Evolutionary conservation across 2,888 invertebrate genomes (phyloP).

Genomic region (Rhagonycha lutea): DNA sequence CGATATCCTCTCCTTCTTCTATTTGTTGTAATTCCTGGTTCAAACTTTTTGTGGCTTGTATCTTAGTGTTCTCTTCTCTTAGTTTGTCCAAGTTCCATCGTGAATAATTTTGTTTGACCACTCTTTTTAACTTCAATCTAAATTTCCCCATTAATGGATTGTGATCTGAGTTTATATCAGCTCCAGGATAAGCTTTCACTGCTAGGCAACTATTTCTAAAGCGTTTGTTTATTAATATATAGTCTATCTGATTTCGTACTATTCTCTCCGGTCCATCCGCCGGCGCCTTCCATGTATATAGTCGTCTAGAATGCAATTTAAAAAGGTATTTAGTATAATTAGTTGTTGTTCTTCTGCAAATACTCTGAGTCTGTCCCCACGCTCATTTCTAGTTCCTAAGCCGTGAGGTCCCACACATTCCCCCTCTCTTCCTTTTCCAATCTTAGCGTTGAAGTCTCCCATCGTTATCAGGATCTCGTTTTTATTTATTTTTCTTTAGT

Average conservation of each 20-base stretch:
- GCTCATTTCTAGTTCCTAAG: not conserved
- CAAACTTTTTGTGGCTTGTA: slow-evolving; percentile 8
- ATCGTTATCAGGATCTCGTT: no score
- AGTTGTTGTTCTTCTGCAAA: not conserved
- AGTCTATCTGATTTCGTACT: no score
- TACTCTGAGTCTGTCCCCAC: slow-evolving; percentile 26
- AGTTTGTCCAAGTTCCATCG: not conserved
- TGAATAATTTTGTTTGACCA: not conserved
- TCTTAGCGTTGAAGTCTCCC: no score
- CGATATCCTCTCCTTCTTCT: not conserved
- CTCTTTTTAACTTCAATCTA: slow-evolving; percentile 10
- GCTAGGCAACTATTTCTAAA: slow-evolving; percentile 8
- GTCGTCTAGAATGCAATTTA: no score
- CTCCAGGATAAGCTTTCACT: slow-evolving; percentile 24
- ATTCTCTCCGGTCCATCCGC: no score
- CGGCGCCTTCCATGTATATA: no score
- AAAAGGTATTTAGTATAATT: slow-evolving; percentile 31
- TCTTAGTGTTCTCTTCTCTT: not conserved
- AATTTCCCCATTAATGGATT: slow-evolving; percentile 10
- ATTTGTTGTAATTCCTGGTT: not conserved
- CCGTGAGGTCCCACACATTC: no score
- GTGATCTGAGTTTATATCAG: slow-evolving; percentile 18
- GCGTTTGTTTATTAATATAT: slow-evolving; percentile 16
- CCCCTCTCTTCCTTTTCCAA: slow-evolving; percentile 20
- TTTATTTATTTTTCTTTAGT: no score